Base-by-base conservation (phyloP, 1,140 invertebrate species). In the Batillaria attramentaria region DNA sequence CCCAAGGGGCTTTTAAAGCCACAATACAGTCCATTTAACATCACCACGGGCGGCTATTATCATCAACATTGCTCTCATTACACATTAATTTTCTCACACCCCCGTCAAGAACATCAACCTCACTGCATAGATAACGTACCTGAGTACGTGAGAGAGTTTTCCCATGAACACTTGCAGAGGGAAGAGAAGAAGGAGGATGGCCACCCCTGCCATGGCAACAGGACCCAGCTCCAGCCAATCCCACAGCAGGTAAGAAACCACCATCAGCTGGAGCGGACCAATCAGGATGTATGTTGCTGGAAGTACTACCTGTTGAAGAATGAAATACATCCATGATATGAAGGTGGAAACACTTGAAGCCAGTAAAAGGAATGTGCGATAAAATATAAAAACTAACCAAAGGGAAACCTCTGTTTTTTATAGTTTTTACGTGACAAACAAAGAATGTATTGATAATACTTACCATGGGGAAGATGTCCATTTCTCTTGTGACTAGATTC, bases 81-180 rank as follows among this genome's bases (percentile, higher is more conserved):
- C n/a, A n/a, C n/a, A n/a, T n/a, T n/a, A n/a, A n/a, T n/a, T n/a
- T n/a, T n/a, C n/a, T n/a, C n/a, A n/a, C n/a, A n/a, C n/a, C n/a
- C n/a, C n/a, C n/a, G n/a, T n/a, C n/a, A n/a, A n/a, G n/a, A n/a
- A n/a, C n/a, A n/a, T n/a, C n/a, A n/a, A n/a, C n/a, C 57, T n/a
- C 57, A 60, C n/a, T 28, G 10, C 57, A 62, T 18, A 62, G 31
- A 6, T 5, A 13, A 39, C 41, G 72, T 73, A 85, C 84, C 84
- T 95, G 37, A 94, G 92, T 68, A 92, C 92, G 0, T 94, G 93
- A 1, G 94, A 94, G 72, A 93, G 92, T 85, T 94, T 94, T 37
- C 95, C 95, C 87, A 97, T 92, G 85, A 92, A 94, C 80, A 93
- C 95, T 95, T 89, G 95, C 69, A 97, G 89, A 0, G 96, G 96